Conservation (phyloP, 2,797 vertebrate genomes). For the Sebastes nivosus region DNA sequence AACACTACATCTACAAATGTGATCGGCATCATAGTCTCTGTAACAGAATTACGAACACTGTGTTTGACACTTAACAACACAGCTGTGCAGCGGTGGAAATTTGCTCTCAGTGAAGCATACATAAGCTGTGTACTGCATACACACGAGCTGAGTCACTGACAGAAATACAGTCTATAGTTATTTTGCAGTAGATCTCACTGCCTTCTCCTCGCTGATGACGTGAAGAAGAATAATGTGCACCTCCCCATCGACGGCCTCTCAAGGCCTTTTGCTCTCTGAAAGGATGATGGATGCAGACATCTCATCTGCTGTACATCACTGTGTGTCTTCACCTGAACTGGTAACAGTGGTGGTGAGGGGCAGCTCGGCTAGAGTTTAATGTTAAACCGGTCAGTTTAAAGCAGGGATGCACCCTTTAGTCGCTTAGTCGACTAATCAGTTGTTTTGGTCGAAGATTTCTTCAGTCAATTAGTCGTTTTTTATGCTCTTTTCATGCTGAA, state of each 20-base stretch:
- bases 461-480: too few species aligned
- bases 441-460: too few species aligned
- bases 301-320: constrained; percentile 28
- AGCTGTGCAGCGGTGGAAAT: neutral
- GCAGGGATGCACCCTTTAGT: too few species aligned
- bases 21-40: constrained; percentile 6
- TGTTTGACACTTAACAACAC: neutral
- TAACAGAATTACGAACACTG: constrained; percentile 21
- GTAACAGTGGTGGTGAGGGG: neutral
- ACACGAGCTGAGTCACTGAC: constrained; percentile 27
- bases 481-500: too few species aligned
- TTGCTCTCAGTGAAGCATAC: constrained; percentile 28
- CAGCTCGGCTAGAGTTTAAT: neutral
- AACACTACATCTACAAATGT: constrained; percentile 27
- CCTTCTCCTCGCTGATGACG: constrained; percentile 13
- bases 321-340: constrained; percentile 28
- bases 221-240: constrained; percentile 16
- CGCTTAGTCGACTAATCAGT: too few species aligned
- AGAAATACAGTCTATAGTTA: constrained; percentile 5
- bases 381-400: constrained; percentile 11
- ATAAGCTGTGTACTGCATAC: constrained; percentile 7
- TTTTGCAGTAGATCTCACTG: constrained; percentile 14
- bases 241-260: constrained; percentile 29
- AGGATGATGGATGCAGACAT: constrained; percentile 48
- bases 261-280: constrained; percentile 41